Conservation (phyloP, 2,888 invertebrate genomes). For the Onthophagus sagittarius region DNA sequence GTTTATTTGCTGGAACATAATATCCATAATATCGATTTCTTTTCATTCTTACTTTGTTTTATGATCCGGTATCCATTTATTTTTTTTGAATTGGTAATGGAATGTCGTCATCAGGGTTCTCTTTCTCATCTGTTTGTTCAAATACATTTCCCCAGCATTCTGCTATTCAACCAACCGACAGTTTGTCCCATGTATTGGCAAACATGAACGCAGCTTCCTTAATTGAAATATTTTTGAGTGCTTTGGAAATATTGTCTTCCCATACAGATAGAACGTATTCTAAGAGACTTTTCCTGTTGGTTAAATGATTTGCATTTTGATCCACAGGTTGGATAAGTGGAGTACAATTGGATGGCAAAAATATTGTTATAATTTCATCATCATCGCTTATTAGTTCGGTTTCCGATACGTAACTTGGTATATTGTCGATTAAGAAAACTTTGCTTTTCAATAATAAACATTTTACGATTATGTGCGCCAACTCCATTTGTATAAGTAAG, state of each 20-base stretch:
- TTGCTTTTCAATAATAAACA: conserved; percentile 20
- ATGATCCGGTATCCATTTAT: too few species aligned
- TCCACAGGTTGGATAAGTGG: conserved; percentile 12
- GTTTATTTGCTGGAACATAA: too few species aligned
- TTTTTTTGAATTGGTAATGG: too few species aligned
- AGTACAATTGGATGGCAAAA: too few species aligned
- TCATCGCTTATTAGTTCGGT: neutral
- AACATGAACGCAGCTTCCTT: neutral
- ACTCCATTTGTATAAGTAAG: conserved; percentile 4
- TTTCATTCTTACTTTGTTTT: too few species aligned
- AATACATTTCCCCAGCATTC: too few species aligned
- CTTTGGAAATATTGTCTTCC: conserved; percentile 4
- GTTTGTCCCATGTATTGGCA: conserved; percentile 15
- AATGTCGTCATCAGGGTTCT: too few species aligned
- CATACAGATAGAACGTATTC: conserved; percentile 10
- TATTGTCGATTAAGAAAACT: conserved; percentile 19
- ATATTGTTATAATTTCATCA: too few species aligned
- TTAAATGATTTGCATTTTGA: conserved; percentile 17
- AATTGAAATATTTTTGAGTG: conserved; percentile 1
- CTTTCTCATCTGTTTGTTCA: too few species aligned
- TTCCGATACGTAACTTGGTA: conserved; percentile 1
- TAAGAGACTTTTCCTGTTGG: conserved; percentile 17
- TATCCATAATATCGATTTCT: too few species aligned
- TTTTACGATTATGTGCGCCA: neutral
- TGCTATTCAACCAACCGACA: conserved; percentile 10